Percentiles rank a stretch among this genome's conserved stretches.
Conservation (phyloP, 2,113 vertebrate genomes). For the Ceuthmochares aereus region DNA sequence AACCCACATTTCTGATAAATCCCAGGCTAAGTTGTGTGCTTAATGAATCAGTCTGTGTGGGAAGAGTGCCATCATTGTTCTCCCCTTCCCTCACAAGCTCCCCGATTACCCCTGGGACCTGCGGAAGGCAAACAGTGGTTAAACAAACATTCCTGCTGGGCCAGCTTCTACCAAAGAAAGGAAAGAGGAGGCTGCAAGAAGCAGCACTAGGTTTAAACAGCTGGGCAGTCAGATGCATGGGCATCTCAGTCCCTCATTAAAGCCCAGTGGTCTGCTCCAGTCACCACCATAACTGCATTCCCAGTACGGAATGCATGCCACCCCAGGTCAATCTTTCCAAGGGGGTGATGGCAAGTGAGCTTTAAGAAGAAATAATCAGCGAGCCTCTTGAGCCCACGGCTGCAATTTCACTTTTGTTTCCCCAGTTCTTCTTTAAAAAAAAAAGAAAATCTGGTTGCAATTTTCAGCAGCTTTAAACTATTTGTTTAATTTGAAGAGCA, state of each 20-base stretch:
- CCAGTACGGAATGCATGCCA: background rate
- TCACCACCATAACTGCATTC: background rate
- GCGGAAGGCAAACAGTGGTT: background rate
- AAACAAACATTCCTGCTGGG: background rate
- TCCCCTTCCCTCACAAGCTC: background rate
- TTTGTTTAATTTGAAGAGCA: background rate
- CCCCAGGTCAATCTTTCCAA: background rate
- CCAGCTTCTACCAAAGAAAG: background rate
- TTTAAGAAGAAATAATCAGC: background rate
- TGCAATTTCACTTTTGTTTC: background rate
- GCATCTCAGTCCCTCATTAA: background rate
- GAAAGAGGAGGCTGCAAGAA: background rate
- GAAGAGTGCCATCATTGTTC: background rate
- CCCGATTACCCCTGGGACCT: rapidly evolving
- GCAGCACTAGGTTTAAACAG: rapidly evolving
- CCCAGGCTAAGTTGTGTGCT: background rate
- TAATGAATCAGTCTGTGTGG: background rate
- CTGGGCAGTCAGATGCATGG: rapidly evolving
- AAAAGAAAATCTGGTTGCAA: background rate
- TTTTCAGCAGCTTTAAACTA: conserved; percentile 11
- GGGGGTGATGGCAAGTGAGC: background rate
- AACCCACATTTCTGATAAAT: rapidly evolving
- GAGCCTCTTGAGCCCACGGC: background rate
- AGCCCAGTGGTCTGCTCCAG: background rate
- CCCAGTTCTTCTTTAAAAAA: background rate